Base-by-base conservation (phyloP, 2,797 vertebrate species). In the Hippoglossus hippoglossus region DNA sequence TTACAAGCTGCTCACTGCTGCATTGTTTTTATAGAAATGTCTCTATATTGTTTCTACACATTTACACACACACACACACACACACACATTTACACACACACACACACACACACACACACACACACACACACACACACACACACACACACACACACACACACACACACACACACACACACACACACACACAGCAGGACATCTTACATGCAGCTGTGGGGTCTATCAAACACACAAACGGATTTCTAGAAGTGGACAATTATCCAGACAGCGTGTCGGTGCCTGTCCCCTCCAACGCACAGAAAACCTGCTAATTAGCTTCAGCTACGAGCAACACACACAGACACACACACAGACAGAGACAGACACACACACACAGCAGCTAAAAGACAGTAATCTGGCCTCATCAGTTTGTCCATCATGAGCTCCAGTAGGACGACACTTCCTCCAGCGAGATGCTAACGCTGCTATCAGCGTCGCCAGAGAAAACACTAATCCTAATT, bases 401-500 rank as follows among this genome's bases (percentile, higher is more conserved):
- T 55, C 78, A 80, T 82, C 73, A 73, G 60, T 47, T 25, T 25
- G 60, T 67, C 67, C 75, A 44, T 77, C 28, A 24, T 70, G 52
- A 28, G 60, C 39, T 73, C 60, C 77, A 73, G 67, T 39, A 75
- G 64, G 41, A 59, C 39, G n/a, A 61, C 56, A n/a, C 77, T 61
- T 77, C 80, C 75, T 75, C 59, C 10, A 18, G 64, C 28, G 34
- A 39, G 60, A 41, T 31, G 71, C 81, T 82, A 52, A 78, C 72
- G 67, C 65, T 5, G 52, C 81, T 70, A 79, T 85, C 79, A 74
- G 74, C 19, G 18, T 36, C 47, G 16, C 44, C 58, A 74, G 69
- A 78, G 71, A 65, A 69, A 90, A 75, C 77, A 67, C 54, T 85
- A 82, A 85, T 87, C 86, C 78, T 81, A 84, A 85, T 81, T 83